These are phyloP conservation scores for Mesodorylaimus sp. DNA, from an alignment of 2,888 invertebrate species.

Conservation along the genomic window DNA sequence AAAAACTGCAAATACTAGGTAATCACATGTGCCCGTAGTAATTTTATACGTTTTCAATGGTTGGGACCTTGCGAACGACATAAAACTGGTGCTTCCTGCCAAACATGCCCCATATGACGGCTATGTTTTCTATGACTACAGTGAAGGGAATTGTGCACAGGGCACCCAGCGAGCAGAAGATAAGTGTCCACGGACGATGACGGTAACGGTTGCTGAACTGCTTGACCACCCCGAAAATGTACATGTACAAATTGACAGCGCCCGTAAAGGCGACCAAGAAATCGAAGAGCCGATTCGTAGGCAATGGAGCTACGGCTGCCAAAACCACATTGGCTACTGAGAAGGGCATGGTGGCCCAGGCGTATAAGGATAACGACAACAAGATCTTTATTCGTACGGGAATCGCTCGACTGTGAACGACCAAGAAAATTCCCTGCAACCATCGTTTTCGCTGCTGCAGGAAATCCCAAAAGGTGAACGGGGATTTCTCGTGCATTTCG, in stretches of 20 bases:
- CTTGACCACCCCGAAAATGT: constrained; percentile 87
- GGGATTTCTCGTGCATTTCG: constrained; percentile 96
- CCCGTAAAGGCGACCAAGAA: constrained; percentile 73
- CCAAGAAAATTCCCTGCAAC: constrained; percentile 45
- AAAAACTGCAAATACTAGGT: too few relatives aligned
- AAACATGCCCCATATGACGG: constrained; percentile 78
- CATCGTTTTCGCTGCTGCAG: constrained; percentile 87
- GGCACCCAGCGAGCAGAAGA: constrained; percentile 46
- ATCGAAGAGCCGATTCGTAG: constrained; percentile 52
- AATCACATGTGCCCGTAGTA: too few relatives aligned
- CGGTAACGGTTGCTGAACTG: constrained; percentile 52
- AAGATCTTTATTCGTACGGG: constrained; percentile 38
- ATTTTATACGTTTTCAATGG: too few relatives aligned
- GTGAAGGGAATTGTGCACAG: constrained; percentile 78
- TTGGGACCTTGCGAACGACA: constrained; percentile 86
- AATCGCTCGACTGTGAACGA: constrained; percentile 31
- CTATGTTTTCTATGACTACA: constrained; percentile 77
- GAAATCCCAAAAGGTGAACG: constrained; percentile 82
- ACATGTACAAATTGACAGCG: constrained; percentile 89
- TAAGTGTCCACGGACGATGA: constrained; percentile 17
- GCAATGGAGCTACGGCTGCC: constrained; percentile 62
- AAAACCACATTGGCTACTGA: constrained; percentile 71
- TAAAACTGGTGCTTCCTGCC: constrained; percentile 92
- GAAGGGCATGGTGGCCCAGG: constrained; percentile 83
- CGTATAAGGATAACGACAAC: constrained; percentile 70